Evolutionary conservation across 2,113 vertebrate genomes (phyloP).

Genomic region (Synchiropus splendidus): DNA sequence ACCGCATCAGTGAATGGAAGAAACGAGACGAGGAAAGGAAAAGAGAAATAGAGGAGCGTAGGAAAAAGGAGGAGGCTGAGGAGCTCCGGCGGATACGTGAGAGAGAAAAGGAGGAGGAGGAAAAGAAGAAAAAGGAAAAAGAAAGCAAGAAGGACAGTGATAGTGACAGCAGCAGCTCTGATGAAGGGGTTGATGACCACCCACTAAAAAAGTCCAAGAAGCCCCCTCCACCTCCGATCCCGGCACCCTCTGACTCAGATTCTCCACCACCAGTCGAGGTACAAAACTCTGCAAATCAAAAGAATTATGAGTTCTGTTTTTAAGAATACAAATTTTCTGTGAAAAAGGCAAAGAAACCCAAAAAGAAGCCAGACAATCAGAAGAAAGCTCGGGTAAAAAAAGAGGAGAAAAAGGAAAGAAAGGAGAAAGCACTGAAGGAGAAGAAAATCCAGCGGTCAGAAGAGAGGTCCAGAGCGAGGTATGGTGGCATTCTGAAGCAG

Average conservation of each 20-base stretch:
- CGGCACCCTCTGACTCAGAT: slow-evolving; percentile 80
- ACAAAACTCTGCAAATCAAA: neutral
- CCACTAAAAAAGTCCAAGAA: slow-evolving; percentile 78
- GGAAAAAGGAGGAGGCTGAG: slow-evolving; percentile 88
- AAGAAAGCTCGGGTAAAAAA: slow-evolving; percentile 79
- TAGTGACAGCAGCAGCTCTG: slow-evolving; percentile 66
- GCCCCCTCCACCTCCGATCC: slow-evolving; percentile 62
- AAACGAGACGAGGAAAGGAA: slow-evolving; percentile 82
- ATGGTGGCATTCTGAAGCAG: slow-evolving; percentile 30
- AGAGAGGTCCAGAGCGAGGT: slow-evolving; percentile 78
- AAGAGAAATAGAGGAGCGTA: slow-evolving; percentile 84
- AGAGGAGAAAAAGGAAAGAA: slow-evolving; percentile 70
- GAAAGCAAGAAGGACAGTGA: slow-evolving; percentile 59
- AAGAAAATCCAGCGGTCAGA: slow-evolving; percentile 65
- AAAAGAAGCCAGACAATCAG: slow-evolving; percentile 72
- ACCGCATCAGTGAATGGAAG: slow-evolving; percentile 95
- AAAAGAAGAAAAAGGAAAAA: slow-evolving; percentile 81
- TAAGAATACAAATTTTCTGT: neutral
- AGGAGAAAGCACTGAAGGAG: slow-evolving; percentile 58
- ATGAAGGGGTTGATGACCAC: slow-evolving; percentile 70
- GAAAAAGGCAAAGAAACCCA: slow-evolving; percentile 72
- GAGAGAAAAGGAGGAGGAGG: slow-evolving; percentile 84
- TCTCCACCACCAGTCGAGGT: slow-evolving; percentile 59
- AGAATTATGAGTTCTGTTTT: neutral
- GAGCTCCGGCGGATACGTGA: slow-evolving; percentile 83